Conservation (phyloP, 2,888 invertebrate species). For the Hoplodrina ambigua region DNA sequence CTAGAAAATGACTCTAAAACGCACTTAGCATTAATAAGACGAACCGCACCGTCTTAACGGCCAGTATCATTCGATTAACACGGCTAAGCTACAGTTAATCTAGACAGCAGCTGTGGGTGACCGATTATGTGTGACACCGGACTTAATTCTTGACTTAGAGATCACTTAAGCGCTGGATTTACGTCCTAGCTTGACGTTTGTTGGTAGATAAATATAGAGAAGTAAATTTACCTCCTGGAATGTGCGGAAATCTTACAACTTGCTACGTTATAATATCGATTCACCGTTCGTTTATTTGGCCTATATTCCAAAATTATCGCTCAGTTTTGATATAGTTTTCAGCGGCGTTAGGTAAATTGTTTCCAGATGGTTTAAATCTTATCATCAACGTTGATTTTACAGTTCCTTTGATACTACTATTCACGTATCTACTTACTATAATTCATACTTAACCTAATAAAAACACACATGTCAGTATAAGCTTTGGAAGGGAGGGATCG, state of each 20-base stretch:
- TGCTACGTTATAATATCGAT: not conserved
- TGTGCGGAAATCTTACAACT: not conserved
- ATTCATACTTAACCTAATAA: no score
- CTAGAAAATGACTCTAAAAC: not conserved
- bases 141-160: slow-evolving; percentile 41
- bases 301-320: slow-evolving; percentile 1
- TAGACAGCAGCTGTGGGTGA: slow-evolving; percentile 51
- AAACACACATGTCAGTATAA: no score
- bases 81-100: slow-evolving; percentile 52
- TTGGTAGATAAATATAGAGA: slow-evolving; percentile 11
- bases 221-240: not conserved
- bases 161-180: slow-evolving; percentile 30
- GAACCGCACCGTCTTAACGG: slow-evolving; percentile 19
- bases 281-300: not conserved
- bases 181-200: slow-evolving; percentile 21
- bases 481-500: no score
- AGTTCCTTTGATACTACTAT: not conserved
- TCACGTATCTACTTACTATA: no score
- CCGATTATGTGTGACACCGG: slow-evolving; percentile 52
- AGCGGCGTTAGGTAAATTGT: not conserved
- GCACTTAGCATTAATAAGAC: slow-evolving; percentile 15
- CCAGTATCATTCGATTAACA: slow-evolving; percentile 41
- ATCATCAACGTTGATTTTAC: not conserved
- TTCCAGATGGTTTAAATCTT: slow-evolving; percentile 18
- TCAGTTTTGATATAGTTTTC: not conserved